phyloP scores from a whole-genome alignment of 2,113 vertebrate genomes.

The Chionodraco myersi region DNA sequence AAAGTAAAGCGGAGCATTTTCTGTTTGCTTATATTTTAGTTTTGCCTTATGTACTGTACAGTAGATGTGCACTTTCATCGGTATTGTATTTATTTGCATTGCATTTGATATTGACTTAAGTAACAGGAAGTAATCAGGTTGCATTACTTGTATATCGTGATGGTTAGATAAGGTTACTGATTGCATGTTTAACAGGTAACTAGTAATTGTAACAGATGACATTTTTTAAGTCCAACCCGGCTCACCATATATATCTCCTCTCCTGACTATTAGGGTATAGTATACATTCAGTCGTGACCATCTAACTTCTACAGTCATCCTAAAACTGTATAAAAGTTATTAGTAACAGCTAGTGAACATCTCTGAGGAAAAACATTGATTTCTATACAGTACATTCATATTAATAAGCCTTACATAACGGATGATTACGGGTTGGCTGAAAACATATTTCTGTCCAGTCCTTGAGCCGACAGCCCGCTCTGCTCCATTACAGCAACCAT shows the following conservation, averaged over 20 bases:
- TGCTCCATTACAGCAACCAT: constrained; percentile 63
- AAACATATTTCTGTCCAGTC: neutral
- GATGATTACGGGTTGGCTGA: too few species aligned
- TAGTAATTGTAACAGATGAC: neutral
- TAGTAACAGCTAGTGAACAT: too few species aligned
- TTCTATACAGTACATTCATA: too few species aligned
- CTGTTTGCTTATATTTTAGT: neutral
- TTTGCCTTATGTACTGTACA: neutral
- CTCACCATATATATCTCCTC: too few species aligned
- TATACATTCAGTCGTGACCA: too few species aligned
- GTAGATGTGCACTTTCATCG: neutral
- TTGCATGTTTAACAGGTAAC: neutral
- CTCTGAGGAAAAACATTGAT: too few species aligned
- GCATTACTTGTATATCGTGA: neutral
- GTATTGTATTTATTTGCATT: neutral
- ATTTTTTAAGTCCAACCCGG: too few species aligned
- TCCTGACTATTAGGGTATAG: too few species aligned
- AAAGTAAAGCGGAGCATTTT: too few species aligned
- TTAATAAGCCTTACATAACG: too few species aligned
- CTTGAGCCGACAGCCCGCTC: neutral
- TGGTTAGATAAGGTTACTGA: neutral
- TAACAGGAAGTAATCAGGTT: neutral
- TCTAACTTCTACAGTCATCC: too few species aligned
- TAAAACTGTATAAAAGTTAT: too few species aligned
- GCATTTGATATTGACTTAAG: neutral